Conservation (phyloP, 2,113 vertebrate genomes). For the Scartelaos histophorus region DNA sequence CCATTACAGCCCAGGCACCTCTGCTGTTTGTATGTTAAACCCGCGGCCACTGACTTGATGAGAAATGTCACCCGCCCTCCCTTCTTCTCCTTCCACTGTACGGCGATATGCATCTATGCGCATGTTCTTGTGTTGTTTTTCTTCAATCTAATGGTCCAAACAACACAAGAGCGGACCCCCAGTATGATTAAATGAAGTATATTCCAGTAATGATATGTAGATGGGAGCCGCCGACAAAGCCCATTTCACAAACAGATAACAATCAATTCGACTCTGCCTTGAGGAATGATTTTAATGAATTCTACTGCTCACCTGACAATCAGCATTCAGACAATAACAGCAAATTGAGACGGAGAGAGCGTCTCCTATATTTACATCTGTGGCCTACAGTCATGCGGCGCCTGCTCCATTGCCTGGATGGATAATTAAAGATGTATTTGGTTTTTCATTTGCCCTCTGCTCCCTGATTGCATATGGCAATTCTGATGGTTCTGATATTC, state of each 20-base stretch:
- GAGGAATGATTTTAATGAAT: constrained; percentile 65
- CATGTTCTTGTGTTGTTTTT: constrained; percentile 11
- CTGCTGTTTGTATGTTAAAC: constrained; percentile 59
- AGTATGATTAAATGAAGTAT: constrained; percentile 50
- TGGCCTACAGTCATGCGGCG: constrained; percentile 36
- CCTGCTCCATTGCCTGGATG: constrained; percentile 22
- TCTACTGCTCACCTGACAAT: constrained; percentile 64
- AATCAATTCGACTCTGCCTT: constrained; percentile 64
- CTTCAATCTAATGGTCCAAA: constrained; percentile 22
- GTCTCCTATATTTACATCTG: constrained; percentile 38
- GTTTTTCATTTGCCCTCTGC: constrained; percentile 1
- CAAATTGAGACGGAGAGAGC: constrained; percentile 36
- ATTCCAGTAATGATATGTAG: constrained; percentile 63
- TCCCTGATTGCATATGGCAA: constrained; percentile 9
- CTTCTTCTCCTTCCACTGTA: constrained; percentile 5
- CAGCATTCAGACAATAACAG: constrained; percentile 50
- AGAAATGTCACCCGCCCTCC: constrained; percentile 51
- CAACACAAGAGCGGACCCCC: constrained; percentile 16
- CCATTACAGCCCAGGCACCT: constrained; percentile 58
- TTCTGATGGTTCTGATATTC: not conserved
- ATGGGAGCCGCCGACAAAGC: constrained; percentile 52
- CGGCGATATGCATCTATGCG: constrained; percentile 42
- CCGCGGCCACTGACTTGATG: constrained; percentile 42
- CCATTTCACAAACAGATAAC: constrained; percentile 56
- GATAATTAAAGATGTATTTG: constrained; percentile 36